Conservation (phyloP, 2,888 invertebrate genomes). For the Theretra japonica region DNA sequence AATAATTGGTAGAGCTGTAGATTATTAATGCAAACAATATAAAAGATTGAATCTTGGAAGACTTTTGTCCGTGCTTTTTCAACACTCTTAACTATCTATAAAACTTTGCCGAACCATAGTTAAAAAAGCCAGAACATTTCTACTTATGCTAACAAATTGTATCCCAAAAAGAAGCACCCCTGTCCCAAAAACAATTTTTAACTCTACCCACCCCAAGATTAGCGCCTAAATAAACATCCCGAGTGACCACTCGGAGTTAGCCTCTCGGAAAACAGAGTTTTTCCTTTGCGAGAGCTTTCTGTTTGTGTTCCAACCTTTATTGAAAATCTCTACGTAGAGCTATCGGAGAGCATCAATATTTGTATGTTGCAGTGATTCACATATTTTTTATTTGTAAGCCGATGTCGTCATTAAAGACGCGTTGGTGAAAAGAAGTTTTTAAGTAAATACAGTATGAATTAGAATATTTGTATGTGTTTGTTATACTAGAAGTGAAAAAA, state of each 20-base stretch:
- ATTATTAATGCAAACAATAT: too few relatives aligned
- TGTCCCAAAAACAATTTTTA: neutral
- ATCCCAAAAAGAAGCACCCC: neutral
- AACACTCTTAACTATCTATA: too few relatives aligned
- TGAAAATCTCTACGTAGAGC: constrained; percentile 22
- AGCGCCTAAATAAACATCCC: constrained; percentile 17
- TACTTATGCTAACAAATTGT: neutral
- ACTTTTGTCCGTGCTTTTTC: too few relatives aligned
- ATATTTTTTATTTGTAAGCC: neutral
- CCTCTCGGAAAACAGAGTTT: constrained; percentile 21
- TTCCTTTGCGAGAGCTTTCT: constrained; percentile 24
- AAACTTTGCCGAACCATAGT: too few relatives aligned
- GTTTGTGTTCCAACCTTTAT: constrained; percentile 24
- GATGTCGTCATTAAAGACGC: too few relatives aligned
- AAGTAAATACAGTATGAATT: too few relatives aligned
- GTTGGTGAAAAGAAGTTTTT: too few relatives aligned
- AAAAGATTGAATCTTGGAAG: too few relatives aligned
- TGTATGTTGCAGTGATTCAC: neutral
- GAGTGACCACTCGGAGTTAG: constrained; percentile 20
- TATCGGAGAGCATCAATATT: neutral
- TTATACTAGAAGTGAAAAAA: too few relatives aligned
- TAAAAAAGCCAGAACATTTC: neutral
- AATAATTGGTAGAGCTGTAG: too few relatives aligned
- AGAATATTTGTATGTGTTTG: too few relatives aligned
- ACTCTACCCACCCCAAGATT: constrained; percentile 21